Evolutionary conservation across 2,113 vertebrate species (phyloP).

Genomic region (Salvelinus sp.): DNA sequence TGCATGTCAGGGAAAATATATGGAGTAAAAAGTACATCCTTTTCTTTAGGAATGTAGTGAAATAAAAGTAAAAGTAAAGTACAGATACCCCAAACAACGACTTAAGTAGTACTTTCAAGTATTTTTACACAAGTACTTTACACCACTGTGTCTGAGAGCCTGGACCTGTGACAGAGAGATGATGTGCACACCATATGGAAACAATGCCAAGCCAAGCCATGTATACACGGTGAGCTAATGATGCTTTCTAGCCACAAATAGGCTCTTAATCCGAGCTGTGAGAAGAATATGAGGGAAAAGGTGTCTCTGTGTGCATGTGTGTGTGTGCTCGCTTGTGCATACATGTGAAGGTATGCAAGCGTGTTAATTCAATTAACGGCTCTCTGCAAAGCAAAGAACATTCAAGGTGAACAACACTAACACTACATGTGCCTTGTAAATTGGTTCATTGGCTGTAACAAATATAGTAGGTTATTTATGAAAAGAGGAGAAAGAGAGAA

Average conservation of each 20-base stretch:
- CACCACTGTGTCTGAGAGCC: constrained; percentile 12
- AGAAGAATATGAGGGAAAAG: not conserved
- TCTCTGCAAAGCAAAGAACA: constrained; percentile 16
- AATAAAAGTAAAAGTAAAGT: too few relatives aligned
- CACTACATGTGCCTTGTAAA: constrained; percentile 17
- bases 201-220: constrained; percentile 4
- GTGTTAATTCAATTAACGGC: constrained; percentile 31
- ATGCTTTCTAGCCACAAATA: too few relatives aligned
- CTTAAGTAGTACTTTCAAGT: too few relatives aligned
- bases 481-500: not conserved
- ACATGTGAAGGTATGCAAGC: not conserved
- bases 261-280: too few relatives aligned
- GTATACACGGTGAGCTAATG: not conserved
- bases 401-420: constrained; percentile 12
- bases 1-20: too few relatives aligned
- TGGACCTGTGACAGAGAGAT: constrained; percentile 14
- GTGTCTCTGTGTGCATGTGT: not conserved
- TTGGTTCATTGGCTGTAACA: not conserved
- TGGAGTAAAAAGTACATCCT: too few relatives aligned
- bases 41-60: too few relatives aligned
- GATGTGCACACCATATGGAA: not conserved
- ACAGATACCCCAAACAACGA: too few relatives aligned
- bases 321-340: constrained; percentile 3
- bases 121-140: too few relatives aligned
- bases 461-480: not conserved